A percentile compares a stretch with the other conserved stretches of the same genome.
Conservation (phyloP, 23 tunicate genomes). For the Oikopleura dioica region DNA sequence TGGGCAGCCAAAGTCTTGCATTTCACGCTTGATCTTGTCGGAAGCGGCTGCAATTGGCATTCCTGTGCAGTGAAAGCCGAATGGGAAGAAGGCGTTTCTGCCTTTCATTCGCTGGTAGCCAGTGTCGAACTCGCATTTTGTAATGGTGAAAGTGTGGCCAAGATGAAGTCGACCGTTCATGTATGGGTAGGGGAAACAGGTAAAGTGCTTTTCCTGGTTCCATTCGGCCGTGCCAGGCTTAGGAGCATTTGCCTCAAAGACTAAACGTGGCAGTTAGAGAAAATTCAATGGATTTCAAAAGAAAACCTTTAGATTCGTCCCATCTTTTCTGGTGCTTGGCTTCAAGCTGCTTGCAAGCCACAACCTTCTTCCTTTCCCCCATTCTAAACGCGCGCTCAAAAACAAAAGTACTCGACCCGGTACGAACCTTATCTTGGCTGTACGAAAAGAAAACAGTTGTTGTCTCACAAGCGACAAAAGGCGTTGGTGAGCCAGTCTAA, state of each 20-base stretch:
- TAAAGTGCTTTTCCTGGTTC: conserved; percentile 44
- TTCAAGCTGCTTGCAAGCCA: conserved; percentile 34
- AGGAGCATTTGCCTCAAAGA: conserved; percentile 89
- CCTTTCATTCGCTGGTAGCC: conserved; percentile 77
- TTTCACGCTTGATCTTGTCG: conserved; percentile 82
- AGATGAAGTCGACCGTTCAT: conserved; percentile 98
- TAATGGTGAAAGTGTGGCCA: conserved; percentile 76
- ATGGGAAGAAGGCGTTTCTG: conserved; percentile 74
- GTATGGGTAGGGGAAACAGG: conserved; percentile 94
- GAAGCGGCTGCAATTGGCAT: conserved; percentile 99
- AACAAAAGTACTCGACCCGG: too few relatives aligned
- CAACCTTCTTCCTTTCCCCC: conserved; percentile 55
- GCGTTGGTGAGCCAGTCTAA: too few relatives aligned
- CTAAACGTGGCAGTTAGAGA: too few relatives aligned
- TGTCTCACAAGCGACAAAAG: too few relatives aligned
- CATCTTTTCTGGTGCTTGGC: conserved; percentile 49
- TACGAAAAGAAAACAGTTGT: too few relatives aligned
- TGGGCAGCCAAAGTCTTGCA: conserved; percentile 66
- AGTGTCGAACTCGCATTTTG: conserved; percentile 95
- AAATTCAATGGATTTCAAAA: too few relatives aligned
- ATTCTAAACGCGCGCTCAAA: too few relatives aligned
- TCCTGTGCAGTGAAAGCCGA: conserved; percentile 94
- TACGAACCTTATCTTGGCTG: too few relatives aligned
- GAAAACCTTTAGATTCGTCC: conserved; percentile 47
- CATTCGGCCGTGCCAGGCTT: conserved; percentile 23